Percentiles rank a stretch among this genome's conserved stretches.
phyloP scores from a whole-genome alignment of 2,888 invertebrate species.

The Eudasyphora cyanicolor region DNA sequence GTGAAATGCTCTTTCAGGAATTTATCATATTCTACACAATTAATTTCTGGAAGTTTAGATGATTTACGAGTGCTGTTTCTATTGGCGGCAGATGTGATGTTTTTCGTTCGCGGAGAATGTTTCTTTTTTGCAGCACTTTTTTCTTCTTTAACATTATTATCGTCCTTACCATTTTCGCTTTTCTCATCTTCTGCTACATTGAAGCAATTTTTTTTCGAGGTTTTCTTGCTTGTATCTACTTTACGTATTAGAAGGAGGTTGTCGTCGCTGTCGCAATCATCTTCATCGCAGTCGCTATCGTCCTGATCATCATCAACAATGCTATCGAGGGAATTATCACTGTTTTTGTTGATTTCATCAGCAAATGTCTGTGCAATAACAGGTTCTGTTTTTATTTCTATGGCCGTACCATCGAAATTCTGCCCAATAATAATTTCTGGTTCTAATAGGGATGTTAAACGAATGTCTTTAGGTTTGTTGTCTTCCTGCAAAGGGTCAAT shows the following conservation, averaged over 20 bases:
- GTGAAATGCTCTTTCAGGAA: conserved; percentile 52
- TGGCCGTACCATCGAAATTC: conserved; percentile 42
- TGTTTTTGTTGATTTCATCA: background rate
- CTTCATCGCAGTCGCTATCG: conserved; percentile 44
- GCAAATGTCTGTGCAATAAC: conserved; percentile 62
- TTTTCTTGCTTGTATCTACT: background rate
- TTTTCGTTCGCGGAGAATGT: background rate
- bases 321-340: background rate
- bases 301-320: conserved; percentile 69
- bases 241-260: conserved; percentile 7
- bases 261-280: conserved; percentile 24
- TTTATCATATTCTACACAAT: conserved; percentile 52
- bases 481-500: conserved; percentile 48
- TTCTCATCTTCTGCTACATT: background rate
- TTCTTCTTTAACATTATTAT: background rate
- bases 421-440: conserved; percentile 17
- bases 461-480: background rate
- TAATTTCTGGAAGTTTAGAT: conserved; percentile 10
- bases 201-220: background rate
- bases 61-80: background rate
- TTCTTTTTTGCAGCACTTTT: background rate
- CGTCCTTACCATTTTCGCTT: background rate
- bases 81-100: too few relatives aligned
- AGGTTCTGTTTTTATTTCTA: conserved; percentile 36
- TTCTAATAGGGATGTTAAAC: background rate